Percentiles rank a stretch among this genome's conserved stretches.
Conservation (phyloP, 1,140 invertebrate genomes). For the Epicauta chinensis region DNA sequence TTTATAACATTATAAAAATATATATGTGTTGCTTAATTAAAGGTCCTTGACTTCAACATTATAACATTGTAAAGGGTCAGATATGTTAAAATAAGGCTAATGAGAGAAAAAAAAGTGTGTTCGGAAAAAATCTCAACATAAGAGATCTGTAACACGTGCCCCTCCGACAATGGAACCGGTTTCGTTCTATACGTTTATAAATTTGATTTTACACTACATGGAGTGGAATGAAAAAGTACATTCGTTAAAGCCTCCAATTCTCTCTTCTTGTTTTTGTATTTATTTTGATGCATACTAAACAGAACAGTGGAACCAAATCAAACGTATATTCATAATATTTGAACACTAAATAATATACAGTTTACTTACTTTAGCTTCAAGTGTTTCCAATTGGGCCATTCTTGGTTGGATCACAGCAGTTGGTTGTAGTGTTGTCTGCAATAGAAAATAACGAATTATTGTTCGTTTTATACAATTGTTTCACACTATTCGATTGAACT, state of each 20-base stretch:
- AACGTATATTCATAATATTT: too few species aligned
- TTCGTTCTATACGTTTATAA: too few species aligned
- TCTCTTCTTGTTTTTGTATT: too few species aligned
- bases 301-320: too few species aligned
- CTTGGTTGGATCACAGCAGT: slow-evolving; percentile 45
- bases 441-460: slow-evolving; percentile 12
- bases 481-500: slow-evolving; percentile 1
- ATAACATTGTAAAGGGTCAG: neutral
- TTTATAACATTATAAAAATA: too few species aligned
- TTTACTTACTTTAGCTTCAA: slow-evolving; percentile 69
- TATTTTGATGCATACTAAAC: too few species aligned
- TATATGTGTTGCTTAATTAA: too few species aligned
- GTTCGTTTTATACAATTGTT: neutral
- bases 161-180: too few species aligned
- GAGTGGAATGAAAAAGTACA: too few species aligned
- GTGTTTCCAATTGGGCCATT: slow-evolving; percentile 66
- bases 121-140: neutral
- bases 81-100: neutral
- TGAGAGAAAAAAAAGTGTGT: neutral
- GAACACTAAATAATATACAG: neutral
- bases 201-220: too few species aligned
- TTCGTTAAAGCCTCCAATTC: too few species aligned
- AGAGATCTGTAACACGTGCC: neutral
- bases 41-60: neutral
- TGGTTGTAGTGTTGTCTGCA: slow-evolving; percentile 34